Conservation (phyloP, 1,140 invertebrate genomes). For the Trachelipus rathkii region DNA sequence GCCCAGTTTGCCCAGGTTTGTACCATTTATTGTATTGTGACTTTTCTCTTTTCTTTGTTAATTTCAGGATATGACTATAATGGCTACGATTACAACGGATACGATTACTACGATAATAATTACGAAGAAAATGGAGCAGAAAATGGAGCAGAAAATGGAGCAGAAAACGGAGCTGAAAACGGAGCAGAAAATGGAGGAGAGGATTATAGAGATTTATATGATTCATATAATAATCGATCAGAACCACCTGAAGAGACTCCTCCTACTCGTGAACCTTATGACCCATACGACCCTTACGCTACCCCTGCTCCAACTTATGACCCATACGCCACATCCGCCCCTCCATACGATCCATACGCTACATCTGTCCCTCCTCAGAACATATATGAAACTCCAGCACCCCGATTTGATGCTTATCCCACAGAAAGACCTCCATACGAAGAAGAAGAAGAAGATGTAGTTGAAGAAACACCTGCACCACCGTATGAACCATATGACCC, state of each 20-base stretch:
- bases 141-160: slow-evolving; percentile 20
- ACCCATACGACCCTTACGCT: slow-evolving; percentile 32
- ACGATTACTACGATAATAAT: slow-evolving; percentile 23
- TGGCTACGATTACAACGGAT: slow-evolving; percentile 27
- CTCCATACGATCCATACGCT: slow-evolving; percentile 26
- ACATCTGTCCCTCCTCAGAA: slow-evolving; percentile 19
- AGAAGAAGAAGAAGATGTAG: too few relatives aligned
- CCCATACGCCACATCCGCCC: slow-evolving; percentile 25
- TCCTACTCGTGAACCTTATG: slow-evolving; percentile 13
- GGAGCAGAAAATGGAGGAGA: slow-evolving; percentile 17
- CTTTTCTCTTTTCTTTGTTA: neutral
- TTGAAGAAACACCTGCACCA: too few relatives aligned
- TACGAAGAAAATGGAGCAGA: slow-evolving; percentile 24
- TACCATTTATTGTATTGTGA: neutral
- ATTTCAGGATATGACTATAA: slow-evolving; percentile 11
- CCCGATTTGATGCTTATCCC: slow-evolving; percentile 27
- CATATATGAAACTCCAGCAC: slow-evolving; percentile 28
- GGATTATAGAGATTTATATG: slow-evolving; percentile 20
- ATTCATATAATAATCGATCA: slow-evolving; percentile 21
- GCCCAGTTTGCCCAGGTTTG: slow-evolving; percentile 53
- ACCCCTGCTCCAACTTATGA: slow-evolving; percentile 28
- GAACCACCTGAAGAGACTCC: neutral
- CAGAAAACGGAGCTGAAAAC: slow-evolving; percentile 23
- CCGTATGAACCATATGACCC: neutral
- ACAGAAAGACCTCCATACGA: slow-evolving; percentile 23